Conservation (phyloP, 2,888 invertebrate genomes). For the Chrysina gloriosa region DNA sequence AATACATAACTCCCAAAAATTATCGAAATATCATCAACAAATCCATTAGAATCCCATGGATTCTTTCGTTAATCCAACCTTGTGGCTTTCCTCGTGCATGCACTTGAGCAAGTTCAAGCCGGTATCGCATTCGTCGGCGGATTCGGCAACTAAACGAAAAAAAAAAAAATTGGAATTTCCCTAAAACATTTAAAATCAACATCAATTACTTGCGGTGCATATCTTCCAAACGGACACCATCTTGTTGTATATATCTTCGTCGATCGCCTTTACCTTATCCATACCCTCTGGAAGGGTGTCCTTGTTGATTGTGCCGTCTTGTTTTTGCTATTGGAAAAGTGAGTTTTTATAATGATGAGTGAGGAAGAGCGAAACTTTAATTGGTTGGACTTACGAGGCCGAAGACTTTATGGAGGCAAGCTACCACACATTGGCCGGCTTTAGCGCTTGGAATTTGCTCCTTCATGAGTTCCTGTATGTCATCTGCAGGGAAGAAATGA, state of each 20-base stretch:
- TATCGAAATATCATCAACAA: background rate
- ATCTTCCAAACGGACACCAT: slow-evolving; percentile 42
- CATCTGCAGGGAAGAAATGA: slow-evolving; percentile 46
- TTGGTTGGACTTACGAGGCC: slow-evolving; percentile 62
- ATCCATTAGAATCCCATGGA: background rate
- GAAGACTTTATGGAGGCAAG: slow-evolving; percentile 66
- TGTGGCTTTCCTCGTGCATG: slow-evolving; percentile 49
- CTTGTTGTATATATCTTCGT: slow-evolving; percentile 45
- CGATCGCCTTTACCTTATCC: slow-evolving; percentile 38
- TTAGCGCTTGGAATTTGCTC: slow-evolving; percentile 63
- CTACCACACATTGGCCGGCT: slow-evolving; percentile 65
- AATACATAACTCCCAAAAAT: background rate
- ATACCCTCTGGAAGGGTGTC: slow-evolving; percentile 3
- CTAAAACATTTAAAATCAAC: background rate
- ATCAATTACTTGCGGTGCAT: slow-evolving; percentile 50
- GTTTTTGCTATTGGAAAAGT: slow-evolving; percentile 40
- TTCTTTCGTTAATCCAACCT: slow-evolving; percentile 45
- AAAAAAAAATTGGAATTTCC: background rate
- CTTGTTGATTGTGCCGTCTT: slow-evolving; percentile 37
- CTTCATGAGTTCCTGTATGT: slow-evolving; percentile 53
- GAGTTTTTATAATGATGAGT: background rate
- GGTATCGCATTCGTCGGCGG: slow-evolving; percentile 52
- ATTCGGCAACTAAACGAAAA: slow-evolving; percentile 46
- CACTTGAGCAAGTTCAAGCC: slow-evolving; percentile 50
- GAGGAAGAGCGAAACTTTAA: background rate